phyloP scores from a whole-genome alignment of 2,113 vertebrate species.

The Coryphaenoides rupestris region DNA sequence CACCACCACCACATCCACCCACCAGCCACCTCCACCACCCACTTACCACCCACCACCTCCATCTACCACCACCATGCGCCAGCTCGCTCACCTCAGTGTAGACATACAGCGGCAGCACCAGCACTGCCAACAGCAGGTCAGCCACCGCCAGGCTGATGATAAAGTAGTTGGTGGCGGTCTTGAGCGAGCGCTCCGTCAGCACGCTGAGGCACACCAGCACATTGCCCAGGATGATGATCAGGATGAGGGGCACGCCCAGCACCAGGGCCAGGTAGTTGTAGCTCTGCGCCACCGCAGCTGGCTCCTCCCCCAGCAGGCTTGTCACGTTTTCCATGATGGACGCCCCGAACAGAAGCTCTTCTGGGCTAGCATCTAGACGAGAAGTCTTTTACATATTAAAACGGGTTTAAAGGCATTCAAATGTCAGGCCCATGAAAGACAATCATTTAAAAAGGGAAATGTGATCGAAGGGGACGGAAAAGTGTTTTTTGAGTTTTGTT shows the following conservation, averaged over 20 bases:
- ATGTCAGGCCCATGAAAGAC: background rate
- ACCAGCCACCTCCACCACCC: constrained; percentile 12
- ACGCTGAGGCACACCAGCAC: constrained; percentile 74
- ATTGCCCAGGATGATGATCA: constrained; percentile 72
- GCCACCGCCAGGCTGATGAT: constrained; percentile 73
- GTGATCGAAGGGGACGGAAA: background rate
- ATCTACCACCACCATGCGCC: background rate
- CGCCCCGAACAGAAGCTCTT: constrained; percentile 25
- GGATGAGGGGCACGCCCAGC: constrained; percentile 65
- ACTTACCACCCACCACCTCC: constrained; percentile 9
- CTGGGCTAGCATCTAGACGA: constrained; percentile 49
- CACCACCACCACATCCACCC: background rate
- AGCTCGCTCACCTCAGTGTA: constrained; percentile 67
- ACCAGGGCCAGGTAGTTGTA: constrained; percentile 69
- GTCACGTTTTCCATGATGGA: constrained; percentile 66
- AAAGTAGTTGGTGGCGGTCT: constrained; percentile 77
- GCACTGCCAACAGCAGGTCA: constrained; percentile 68
- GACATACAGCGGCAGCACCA: constrained; percentile 67
- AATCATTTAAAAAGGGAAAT: background rate
- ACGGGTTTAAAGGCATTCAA: background rate
- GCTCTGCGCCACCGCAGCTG: constrained; percentile 7
- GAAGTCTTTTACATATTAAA: background rate
- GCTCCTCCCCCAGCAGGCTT: constrained; percentile 20
- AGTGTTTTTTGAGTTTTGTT: no score
- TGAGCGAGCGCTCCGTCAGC: constrained; percentile 70